Evolutionary conservation across 2,888 invertebrate species (phyloP), one percentile per base, ranked within the genome.

Genomic region (Calliphora vomitoria): DNA sequence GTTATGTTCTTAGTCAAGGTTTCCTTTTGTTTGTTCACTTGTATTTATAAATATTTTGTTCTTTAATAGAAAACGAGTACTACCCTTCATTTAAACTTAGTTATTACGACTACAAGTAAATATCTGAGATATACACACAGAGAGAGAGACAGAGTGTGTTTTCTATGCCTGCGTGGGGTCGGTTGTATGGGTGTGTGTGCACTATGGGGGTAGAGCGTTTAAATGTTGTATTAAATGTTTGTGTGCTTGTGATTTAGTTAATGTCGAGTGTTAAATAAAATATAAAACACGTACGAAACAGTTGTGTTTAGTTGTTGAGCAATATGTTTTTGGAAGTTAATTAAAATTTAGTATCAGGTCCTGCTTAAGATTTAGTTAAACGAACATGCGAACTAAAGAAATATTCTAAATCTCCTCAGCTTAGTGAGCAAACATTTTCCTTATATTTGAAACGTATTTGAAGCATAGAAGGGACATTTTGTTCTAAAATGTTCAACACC

Each of bases 31-130:
- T 35, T 64, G 62, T 85, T 85, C 25, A 68, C 15, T 55, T 31
- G 68, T 15, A 50, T 76, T 38, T 18, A 55, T 41, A 81, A 75
- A 69, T 60, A 62, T 80, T 75, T 75, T 75, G 20, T 80, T 60
- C 78, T 66, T 64, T 38, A 64, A 58, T 72, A 55, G 13, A 58
- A 55, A 78, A 72, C 11, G 53, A 62, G 47, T 75, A 53, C 71
- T 80, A 85, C 75, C 85, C 85, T 75, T 69, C 74, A 80, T 80
- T 74, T 68, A 85, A 80, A 80, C 84, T 79, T 85, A 25, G 25
- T 25, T 25, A 64, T 66, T 74, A 82, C 53, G 82, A 20, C 20
- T 31, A 47, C 35, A 50, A 11, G 13, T 74, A 74, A 68, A 58
- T 58, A 75, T 66, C 47, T 38, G 47, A 58, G 31, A 66, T 66